Percentiles rank a stretch among this genome's conserved stretches.
phyloP scores from a whole-genome alignment of 92 coral and sea anemone species.

The Zoanthus gigantus region DNA sequence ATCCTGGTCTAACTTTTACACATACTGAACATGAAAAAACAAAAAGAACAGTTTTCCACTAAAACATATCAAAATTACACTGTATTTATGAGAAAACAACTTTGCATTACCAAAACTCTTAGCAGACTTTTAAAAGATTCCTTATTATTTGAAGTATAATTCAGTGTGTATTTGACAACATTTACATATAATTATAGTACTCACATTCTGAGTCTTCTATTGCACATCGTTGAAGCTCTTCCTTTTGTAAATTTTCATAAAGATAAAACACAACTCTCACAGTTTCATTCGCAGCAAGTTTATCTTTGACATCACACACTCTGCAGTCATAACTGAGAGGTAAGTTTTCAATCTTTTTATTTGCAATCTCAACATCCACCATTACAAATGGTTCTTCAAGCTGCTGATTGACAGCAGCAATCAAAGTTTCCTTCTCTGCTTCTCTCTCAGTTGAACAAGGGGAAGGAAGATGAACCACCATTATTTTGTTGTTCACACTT shows the following conservation, averaged over 20 bases:
- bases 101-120: too few species aligned
- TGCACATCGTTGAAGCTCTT: constrained; percentile 54
- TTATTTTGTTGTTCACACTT: constrained; percentile 11
- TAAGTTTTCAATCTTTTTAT: constrained; percentile 64
- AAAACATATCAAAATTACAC: not conserved
- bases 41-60: not conserved
- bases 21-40: constrained; percentile 34
- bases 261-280: constrained; percentile 72
- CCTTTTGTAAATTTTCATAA: constrained; percentile 64
- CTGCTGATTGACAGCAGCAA: constrained; percentile 20
- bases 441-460: constrained; percentile 26
- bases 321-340: constrained; percentile 52
- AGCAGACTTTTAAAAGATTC: too few species aligned
- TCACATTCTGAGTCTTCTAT: constrained; percentile 61
- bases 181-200: not conserved
- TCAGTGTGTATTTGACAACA: too few species aligned
- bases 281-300: constrained; percentile 68
- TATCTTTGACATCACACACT: constrained; percentile 54
- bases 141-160: too few species aligned
- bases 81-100: not conserved
- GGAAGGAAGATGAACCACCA: constrained; percentile 32
- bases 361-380: constrained; percentile 65
- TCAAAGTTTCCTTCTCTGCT: constrained; percentile 11
- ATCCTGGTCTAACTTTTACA: constrained; percentile 53
- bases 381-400: constrained; percentile 45